These are phyloP conservation scores for Serrognathus titanus DNA, from an alignment of 2,888 invertebrate genomes.

Conservation along the genomic window DNA sequence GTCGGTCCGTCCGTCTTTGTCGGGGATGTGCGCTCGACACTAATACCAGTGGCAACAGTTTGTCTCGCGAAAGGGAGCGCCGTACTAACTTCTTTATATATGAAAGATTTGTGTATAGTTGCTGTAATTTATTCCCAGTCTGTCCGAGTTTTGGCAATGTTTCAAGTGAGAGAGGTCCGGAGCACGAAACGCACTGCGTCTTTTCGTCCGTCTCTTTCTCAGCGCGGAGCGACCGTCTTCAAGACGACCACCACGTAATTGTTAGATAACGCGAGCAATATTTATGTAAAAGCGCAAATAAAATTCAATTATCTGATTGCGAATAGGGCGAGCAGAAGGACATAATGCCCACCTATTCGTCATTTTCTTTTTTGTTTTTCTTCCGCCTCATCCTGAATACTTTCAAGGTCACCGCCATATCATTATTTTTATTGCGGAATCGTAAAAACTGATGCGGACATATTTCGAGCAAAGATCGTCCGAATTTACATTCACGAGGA, in stretches of 20 bases:
- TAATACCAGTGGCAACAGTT: not conserved
- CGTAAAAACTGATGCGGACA: no score
- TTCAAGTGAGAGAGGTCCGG: slow-evolving; percentile 12
- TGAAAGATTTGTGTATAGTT: slow-evolving; percentile 27
- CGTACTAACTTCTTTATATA: slow-evolving; percentile 6
- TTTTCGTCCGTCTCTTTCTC: not conserved
- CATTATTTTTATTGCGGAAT: no score
- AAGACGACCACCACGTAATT: not conserved
- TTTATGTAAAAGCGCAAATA: not conserved
- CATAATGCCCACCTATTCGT: no score
- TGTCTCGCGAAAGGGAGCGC: not conserved
- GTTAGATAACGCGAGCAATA: not conserved
- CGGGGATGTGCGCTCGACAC: not conserved
- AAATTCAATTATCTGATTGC: no score
- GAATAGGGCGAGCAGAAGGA: no score
- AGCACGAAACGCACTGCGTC: not conserved
- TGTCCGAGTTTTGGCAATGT: slow-evolving; percentile 24
- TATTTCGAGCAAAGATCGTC: no score
- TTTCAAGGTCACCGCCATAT: no score
- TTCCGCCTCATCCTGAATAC: no score
- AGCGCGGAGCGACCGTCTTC: not conserved
- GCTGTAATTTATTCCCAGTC: slow-evolving; percentile 26
- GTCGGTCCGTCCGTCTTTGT: not conserved
- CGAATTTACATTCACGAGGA: no score
- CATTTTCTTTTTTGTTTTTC: no score